Conservation (phyloP, 2,888 invertebrate genomes). For the Melinopterus prodromus region DNA sequence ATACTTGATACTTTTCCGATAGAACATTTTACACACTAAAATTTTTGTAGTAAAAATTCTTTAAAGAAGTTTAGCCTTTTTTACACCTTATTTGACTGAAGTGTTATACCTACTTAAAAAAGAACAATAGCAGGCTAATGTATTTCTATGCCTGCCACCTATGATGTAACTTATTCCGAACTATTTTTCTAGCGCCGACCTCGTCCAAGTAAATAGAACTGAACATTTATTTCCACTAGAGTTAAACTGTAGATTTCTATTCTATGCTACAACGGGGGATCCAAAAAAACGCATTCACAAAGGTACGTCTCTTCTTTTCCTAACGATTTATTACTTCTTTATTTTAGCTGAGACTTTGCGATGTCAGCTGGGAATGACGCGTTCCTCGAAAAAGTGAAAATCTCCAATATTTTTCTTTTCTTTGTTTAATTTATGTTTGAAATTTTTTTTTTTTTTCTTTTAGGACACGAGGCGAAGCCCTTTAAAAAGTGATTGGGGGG, state of each 20-base stretch:
- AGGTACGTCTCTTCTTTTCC: neutral
- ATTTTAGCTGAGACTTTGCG: neutral
- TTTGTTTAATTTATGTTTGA: neutral
- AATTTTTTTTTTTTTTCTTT: neutral
- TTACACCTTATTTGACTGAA: too few relatives aligned
- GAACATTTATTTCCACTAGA: neutral
- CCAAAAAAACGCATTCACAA: neutral
- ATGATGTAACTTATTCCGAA: neutral
- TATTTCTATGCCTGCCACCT: too few relatives aligned
- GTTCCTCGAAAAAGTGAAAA: neutral
- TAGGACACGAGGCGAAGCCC: neutral
- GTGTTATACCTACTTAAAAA: too few relatives aligned
- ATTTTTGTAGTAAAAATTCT: too few relatives aligned
- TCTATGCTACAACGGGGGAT: neutral
- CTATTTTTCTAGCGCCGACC: neutral
- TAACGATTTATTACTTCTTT: neutral
- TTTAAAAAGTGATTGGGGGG: constrained; percentile 4
- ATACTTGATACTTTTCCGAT: too few relatives aligned
- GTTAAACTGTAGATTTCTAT: neutral
- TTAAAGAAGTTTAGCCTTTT: too few relatives aligned
- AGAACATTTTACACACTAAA: too few relatives aligned
- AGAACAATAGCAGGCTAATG: too few relatives aligned
- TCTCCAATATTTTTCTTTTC: neutral
- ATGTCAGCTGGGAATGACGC: neutral
- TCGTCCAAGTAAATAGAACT: neutral